Evolutionary conservation across 2,797 vertebrate genomes (phyloP).

Genomic region (Cygnus olor): DNA sequence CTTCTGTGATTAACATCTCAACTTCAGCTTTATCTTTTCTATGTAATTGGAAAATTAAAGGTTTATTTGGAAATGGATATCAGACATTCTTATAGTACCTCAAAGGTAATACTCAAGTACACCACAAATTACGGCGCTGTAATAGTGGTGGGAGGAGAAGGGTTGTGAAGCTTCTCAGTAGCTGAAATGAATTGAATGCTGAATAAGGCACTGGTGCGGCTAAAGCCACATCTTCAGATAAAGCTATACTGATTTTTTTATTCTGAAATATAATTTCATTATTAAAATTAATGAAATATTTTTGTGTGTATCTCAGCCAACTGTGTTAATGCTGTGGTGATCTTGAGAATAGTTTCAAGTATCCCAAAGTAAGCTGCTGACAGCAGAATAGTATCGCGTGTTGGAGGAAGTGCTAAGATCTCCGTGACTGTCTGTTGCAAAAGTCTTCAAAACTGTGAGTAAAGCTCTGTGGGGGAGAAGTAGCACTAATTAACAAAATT

Average conservation of each 20-base stretch:
- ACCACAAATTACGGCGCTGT: neutral
- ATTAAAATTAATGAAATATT: neutral
- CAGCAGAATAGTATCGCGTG: neutral
- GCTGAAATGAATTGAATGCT: slow-evolving; percentile 7
- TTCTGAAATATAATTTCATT: slow-evolving; percentile 22
- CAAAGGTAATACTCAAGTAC: neutral
- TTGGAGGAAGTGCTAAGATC: neutral
- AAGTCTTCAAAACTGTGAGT: neutral
- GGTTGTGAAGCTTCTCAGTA: neutral
- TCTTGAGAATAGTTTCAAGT: neutral
- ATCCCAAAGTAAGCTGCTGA: neutral
- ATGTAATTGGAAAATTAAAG: neutral
- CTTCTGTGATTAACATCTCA: neutral
- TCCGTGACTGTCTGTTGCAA: neutral
- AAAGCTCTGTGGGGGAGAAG: neutral
- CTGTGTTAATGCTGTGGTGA: neutral
- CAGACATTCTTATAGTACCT: neutral
- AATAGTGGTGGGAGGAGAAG: neutral
- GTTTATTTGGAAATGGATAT: neutral
- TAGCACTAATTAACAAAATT: neutral
- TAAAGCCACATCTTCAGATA: neutral
- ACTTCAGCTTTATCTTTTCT: neutral
- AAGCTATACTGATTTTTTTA: slow-evolving; percentile 5
- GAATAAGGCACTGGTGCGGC: neutral
- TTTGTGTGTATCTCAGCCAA: neutral